Conservation (phyloP, 2,888 invertebrate genomes). For the Galerucella calmariensis region DNA sequence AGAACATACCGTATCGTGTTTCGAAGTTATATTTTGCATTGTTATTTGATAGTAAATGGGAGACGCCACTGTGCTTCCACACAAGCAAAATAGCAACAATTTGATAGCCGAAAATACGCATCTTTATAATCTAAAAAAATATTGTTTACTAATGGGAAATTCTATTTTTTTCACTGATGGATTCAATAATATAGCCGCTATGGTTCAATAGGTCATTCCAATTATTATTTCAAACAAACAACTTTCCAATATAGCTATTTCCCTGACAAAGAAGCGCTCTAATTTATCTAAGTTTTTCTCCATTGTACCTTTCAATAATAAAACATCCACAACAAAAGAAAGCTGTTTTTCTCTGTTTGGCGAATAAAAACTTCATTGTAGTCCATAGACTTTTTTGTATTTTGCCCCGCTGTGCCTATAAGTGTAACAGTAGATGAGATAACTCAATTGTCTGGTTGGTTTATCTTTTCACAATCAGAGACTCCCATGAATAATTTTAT, state of each 20-base stretch:
- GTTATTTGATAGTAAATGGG: too few relatives aligned
- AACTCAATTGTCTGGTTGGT: constrained; percentile 34
- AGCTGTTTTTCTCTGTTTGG: constrained; percentile 8
- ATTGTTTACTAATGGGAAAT: too few relatives aligned
- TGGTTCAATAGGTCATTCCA: constrained; percentile 13
- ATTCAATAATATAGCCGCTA: too few relatives aligned
- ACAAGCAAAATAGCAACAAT: too few relatives aligned
- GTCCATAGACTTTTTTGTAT: constrained; percentile 20
- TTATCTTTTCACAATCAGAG: constrained; percentile 16
- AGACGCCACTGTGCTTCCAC: too few relatives aligned
- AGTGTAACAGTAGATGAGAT: constrained; percentile 39
- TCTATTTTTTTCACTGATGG: too few relatives aligned
- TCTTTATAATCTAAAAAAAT: too few relatives aligned
- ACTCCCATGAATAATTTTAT: background rate
- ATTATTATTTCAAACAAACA: background rate
- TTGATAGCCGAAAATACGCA: too few relatives aligned
- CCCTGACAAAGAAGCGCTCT: background rate
- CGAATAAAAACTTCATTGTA: constrained; percentile 16
- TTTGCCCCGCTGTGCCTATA: constrained; percentile 16
- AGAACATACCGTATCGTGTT: too few relatives aligned
- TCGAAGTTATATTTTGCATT: too few relatives aligned
- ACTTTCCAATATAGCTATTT: background rate
- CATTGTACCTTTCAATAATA: background rate
- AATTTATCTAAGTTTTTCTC: background rate
- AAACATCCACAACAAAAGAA: constrained; percentile 7